Base-by-base conservation (phyloP, 1,140 invertebrate species). In the Pinna nobilis region DNA sequence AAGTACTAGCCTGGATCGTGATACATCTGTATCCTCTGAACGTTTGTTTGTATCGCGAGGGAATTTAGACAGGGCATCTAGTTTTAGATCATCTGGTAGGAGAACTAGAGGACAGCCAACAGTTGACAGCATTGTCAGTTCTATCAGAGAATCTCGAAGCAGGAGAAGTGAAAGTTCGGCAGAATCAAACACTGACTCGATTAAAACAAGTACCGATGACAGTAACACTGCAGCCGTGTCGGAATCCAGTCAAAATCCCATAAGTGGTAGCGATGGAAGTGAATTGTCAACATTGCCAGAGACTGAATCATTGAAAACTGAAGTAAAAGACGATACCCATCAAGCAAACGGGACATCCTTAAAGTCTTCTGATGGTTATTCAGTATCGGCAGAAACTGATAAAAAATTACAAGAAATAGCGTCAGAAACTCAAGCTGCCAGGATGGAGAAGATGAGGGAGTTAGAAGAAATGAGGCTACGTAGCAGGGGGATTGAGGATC, bases 381-480 rank as follows among this genome's bases (percentile, higher is more conserved):
- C 59, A 41, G 59, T 63, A 18, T 63, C 59, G n/a, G 28, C 39
- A 41, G 59, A 63, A 13, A 63, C 59, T 13, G 59, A 63, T 35
- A 63, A 63, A 63, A 63, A 63, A 44, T 20, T 63, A 41, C 39
- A 44, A 44, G 59, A 63, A 15, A 15, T 37, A 37, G 44, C 44
- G 59, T 41, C 59, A 13, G 59, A 63, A 3, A 63, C 39, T n/a
- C 55, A 59, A 35, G 32, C 39, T 25, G 37, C 59, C 1, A 32
- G 59, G 3, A 20, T 63, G 2, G 59, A 33, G n/a, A 63, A 63
- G 25, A 15, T 63, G 3, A 18, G 37, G 39, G 59, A 63, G 39
- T 23, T 63, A 3, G 59, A 63, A 37, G 39, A 63, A 15, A 25
- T 63, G 13, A 44, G 59, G 25, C 39, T 35, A 28, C 15, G 39